A percentile compares a stretch with the other conserved stretches of the same genome.
Evolutionary conservation across 2,113 vertebrate genomes (phyloP).

Genomic region (Dryoscopus gambensis): DNA sequence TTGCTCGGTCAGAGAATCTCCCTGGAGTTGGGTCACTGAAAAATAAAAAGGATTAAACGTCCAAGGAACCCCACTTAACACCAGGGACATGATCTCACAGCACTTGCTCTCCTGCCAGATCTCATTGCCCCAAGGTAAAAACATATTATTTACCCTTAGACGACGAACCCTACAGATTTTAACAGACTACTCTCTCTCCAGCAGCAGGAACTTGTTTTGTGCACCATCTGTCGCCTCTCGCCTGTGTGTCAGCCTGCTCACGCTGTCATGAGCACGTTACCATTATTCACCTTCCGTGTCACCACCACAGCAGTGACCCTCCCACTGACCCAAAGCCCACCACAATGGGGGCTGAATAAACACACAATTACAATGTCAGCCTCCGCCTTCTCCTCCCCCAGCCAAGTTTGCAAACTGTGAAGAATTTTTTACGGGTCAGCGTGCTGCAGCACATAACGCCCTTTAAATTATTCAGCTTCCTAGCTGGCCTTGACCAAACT

Average conservation of each 20-base stretch:
- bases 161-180: background rate
- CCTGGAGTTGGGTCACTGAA: background rate
- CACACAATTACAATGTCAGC: background rate
- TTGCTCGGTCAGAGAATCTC: background rate
- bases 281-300: background rate
- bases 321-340: background rate
- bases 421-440: background rate
- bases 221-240: background rate
- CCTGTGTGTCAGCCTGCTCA: background rate
- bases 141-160: background rate
- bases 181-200: background rate
- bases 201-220: background rate
- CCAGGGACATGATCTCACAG: background rate
- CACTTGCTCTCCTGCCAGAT: background rate
- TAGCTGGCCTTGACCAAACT: background rate
- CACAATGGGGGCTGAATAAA: background rate
- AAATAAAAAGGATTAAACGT: background rate
- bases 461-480: background rate
- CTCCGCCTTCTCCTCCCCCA: background rate
- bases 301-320: background rate
- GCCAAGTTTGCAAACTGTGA: background rate
- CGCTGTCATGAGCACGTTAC: accelerated
- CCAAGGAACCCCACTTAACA: background rate
- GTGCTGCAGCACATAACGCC: accelerated
- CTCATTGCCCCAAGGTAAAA: background rate